These are phyloP conservation scores for Agelas oroides DNA, from an alignment of 37 sponge, comb jelly and placozoan species.

Conservation along the genomic window DNA sequence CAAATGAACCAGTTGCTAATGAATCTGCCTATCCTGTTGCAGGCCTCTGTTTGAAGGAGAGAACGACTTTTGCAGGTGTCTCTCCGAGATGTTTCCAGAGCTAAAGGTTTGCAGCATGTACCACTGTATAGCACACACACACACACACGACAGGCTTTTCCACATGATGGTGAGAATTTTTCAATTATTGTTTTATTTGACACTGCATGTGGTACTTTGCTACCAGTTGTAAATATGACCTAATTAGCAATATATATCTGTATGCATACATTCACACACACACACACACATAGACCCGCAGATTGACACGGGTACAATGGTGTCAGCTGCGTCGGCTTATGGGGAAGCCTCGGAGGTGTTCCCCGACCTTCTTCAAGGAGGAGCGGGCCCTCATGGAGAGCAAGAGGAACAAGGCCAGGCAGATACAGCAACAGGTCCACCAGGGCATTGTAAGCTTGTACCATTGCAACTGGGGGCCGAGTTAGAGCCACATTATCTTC, in stretches of 20 bases:
- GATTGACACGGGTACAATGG: constrained; percentile 82
- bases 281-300: constrained; percentile 48
- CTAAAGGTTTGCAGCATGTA: constrained; percentile 75
- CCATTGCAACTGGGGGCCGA: neutral
- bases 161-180: too few relatives aligned
- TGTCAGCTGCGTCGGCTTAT: constrained; percentile 76
- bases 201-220: too few relatives aligned
- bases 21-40: neutral
- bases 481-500: neutral
- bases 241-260: too few relatives aligned
- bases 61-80: constrained; percentile 88
- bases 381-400: constrained; percentile 77
- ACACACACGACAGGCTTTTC: too few relatives aligned
- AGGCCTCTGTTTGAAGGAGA: constrained; percentile 86
- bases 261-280: too few relatives aligned
- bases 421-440: constrained; percentile 73
- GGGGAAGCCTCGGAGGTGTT: constrained; percentile 94
- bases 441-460: constrained; percentile 60
- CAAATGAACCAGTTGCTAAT: too few relatives aligned
- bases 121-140: neutral
- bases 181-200: too few relatives aligned
- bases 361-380: constrained; percentile 78
- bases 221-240: too few relatives aligned
- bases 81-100: constrained; percentile 81
- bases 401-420: constrained; percentile 73